Evolutionary conservation across 2,888 invertebrate species (phyloP).

Genomic region (Leptopilina drosophilae): DNA sequence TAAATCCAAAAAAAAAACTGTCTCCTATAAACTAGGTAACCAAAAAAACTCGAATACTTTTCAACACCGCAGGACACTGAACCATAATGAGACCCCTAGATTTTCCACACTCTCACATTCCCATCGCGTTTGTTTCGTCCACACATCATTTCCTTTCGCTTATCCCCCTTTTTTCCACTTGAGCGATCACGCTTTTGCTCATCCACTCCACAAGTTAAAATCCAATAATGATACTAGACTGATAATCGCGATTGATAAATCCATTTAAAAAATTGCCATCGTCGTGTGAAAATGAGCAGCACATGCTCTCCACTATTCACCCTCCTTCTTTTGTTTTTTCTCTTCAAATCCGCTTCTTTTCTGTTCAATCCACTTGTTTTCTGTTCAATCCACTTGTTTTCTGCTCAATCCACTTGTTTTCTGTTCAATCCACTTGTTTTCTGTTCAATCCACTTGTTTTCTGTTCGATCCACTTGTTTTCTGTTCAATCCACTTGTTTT

Average conservation of each 20-base stretch:
- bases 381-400: too few species aligned
- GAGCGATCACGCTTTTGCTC: conserved; percentile 29
- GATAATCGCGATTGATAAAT: conserved; percentile 32
- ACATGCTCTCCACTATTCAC: background rate
- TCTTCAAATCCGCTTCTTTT: too few species aligned
- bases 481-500: too few species aligned
- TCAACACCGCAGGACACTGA: conserved; percentile 14
- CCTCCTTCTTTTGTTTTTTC: too few species aligned
- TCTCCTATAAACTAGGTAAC: background rate
- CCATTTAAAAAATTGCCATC: conserved; percentile 2
- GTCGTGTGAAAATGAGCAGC: background rate
- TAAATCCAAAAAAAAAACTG: background rate
- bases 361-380: background rate
- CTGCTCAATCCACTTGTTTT: too few species aligned
- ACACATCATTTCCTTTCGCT: conserved; percentile 42
- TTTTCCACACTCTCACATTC: conserved; percentile 35
- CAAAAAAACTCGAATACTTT: background rate
- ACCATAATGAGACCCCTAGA: background rate
- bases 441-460: too few species aligned
- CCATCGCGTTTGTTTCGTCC: conserved; percentile 36
- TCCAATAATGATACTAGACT: conserved; percentile 12
- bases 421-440: too few species aligned
- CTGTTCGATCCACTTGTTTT: too few species aligned
- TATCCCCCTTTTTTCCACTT: conserved; percentile 38
- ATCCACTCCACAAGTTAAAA: conserved; percentile 16